Base-by-base conservation (phyloP, 2,888 invertebrate species). In the Agonopterix alstromeriana region DNA sequence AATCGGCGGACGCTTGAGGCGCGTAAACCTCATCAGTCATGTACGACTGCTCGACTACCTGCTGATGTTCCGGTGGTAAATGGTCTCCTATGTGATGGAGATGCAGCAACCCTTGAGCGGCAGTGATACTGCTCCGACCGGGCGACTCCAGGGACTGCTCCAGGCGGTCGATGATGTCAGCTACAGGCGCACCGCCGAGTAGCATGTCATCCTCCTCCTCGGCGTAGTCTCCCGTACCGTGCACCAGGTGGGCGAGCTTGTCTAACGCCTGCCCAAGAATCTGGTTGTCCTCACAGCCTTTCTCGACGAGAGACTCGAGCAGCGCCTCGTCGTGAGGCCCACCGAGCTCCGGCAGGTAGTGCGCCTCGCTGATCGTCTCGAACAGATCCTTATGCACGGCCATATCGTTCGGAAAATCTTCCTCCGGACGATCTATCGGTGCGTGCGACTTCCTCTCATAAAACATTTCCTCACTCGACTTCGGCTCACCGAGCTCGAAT, bases 81-180 rank as follows among this genome's bases (percentile, higher is more conserved):
- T 79, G 81, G 52, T 80, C 79, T 11, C 82, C 82, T 58, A 82
- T 76, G 52, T 79, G 78, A 51, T 82, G 85, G n/a, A 86, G 57
- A 53, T 85, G 84, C 11, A 87, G 62, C 35, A 87, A 67, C 1
- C 87, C 86, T 48, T 87, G 85, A 5, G 87, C 82, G 1, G 86
- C 86, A 5, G 82, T 79, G 53, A 85, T 81, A 57, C 84, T 83
- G 58, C 80, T 84, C 10, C 78, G 75, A 17, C 81, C 78, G n/a
- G 86, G 84, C 27, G 81, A 85, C 60, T 77, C 88, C 36, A 93
- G 81, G 35, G 93, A 91, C 59, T 92, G 91, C 60, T 92, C 91
- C 38, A 93, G 80, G 42, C 93, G 81, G 49, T 91, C 90, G 50
- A 93, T 89, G 52, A 93, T 92, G 62, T 93, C 93, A 2, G 85